Percentiles rank a stretch among this genome's conserved stretches.
These are phyloP conservation scores for Ictalurus punctatus DNA, from an alignment of 2,113 vertebrate genomes.

Conservation along the genomic window DNA sequence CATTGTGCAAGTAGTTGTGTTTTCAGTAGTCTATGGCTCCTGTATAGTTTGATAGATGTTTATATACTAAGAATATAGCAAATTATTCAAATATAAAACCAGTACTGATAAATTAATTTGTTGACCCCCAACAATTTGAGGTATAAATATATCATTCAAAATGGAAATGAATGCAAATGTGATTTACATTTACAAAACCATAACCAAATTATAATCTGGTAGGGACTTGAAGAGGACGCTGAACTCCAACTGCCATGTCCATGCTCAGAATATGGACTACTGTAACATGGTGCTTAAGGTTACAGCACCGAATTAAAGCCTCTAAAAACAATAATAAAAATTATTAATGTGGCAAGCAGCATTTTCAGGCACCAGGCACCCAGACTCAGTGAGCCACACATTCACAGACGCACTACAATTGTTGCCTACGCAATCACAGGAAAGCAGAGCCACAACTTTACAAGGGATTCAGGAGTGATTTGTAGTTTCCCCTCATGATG, in stretches of 20 bases:
- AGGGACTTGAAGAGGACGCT: neutral
- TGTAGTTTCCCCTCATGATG: too few relatives aligned
- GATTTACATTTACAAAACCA: slow-evolving; percentile 32
- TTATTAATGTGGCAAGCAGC: too few relatives aligned
- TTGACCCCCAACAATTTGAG: neutral
- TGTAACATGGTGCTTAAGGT: neutral
- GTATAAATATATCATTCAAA: neutral
- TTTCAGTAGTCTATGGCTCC: neutral
- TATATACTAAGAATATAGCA: neutral
- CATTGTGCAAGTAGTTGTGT: neutral
- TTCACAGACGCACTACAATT: too few relatives aligned
- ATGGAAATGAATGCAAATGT: neutral
- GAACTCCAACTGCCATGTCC: slow-evolving; percentile 25
- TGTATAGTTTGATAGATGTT: neutral
- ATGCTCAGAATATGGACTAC: neutral
- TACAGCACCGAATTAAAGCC: neutral
- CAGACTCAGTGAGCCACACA: too few relatives aligned
- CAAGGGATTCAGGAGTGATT: too few relatives aligned
- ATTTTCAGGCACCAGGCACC: too few relatives aligned
- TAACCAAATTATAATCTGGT: slow-evolving; percentile 22
- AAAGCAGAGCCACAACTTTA: too few relatives aligned
- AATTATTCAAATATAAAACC: neutral
- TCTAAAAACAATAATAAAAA: neutral
- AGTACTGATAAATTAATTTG: neutral
- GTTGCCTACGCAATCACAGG: too few relatives aligned